Conservation (phyloP, 2,113 vertebrate species). For the Manacus vitellinus region DNA sequence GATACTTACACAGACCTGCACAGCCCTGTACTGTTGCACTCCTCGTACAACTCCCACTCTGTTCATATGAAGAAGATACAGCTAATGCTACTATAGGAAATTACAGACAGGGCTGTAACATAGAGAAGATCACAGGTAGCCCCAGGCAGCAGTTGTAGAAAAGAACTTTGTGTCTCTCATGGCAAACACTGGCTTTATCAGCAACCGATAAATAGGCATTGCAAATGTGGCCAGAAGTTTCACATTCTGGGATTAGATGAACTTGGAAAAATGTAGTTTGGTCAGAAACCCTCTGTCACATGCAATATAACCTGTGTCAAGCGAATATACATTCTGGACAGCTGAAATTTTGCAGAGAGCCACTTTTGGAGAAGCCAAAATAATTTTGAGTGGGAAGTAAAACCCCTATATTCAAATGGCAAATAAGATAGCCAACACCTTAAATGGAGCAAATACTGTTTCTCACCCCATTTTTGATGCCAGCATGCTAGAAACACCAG, state of each 20-base stretch:
- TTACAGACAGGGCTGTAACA: background rate
- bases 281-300: background rate
- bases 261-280: background rate
- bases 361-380: background rate
- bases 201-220: background rate
- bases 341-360: background rate
- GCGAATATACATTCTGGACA: background rate
- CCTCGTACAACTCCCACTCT: background rate
- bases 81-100: background rate
- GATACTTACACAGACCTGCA: background rate
- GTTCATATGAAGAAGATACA: background rate
- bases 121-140: background rate
- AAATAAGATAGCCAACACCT: background rate
- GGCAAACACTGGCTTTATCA: background rate
- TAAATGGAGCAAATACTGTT: background rate
- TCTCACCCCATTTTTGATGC: background rate
- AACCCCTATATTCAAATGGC: background rate
- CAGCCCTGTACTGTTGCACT: background rate
- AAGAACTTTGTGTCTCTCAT: background rate
- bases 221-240: background rate
- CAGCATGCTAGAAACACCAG: background rate
- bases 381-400: background rate
- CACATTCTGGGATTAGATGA: background rate
- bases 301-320: background rate
- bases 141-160: background rate